Evolutionary conservation across 2,888 invertebrate genomes (phyloP).

Genomic region (Campoletis raptor): DNA sequence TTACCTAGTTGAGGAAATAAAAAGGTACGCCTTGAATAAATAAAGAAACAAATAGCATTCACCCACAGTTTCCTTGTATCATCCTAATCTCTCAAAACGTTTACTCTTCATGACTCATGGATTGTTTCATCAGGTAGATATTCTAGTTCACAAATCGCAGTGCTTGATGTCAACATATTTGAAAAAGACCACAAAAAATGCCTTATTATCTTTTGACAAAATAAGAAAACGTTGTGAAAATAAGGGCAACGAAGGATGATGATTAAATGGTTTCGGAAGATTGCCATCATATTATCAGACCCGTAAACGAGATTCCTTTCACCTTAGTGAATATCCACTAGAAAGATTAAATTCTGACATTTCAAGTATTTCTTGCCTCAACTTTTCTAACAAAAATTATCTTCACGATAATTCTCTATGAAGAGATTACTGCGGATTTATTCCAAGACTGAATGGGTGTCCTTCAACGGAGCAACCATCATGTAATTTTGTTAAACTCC

Average conservation of each 20-base stretch:
- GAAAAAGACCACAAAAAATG: neutral
- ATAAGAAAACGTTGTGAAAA: neutral
- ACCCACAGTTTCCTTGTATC: neutral
- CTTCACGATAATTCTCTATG: neutral
- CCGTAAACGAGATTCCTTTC: neutral
- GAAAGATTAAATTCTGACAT: neutral
- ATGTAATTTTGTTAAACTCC: neutral
- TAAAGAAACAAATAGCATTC: slow-evolving; percentile 5
- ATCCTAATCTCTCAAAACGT: neutral
- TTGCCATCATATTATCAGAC: too few species aligned
- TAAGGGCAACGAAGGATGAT: neutral
- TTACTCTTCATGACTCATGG: slow-evolving; percentile 9
- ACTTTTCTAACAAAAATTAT: neutral
- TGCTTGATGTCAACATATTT: slow-evolving; percentile 1
- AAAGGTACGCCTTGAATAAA: slow-evolving; percentile 17
- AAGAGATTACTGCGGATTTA: neutral
- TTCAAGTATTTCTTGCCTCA: neutral
- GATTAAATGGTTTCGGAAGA: neutral
- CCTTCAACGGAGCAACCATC: neutral
- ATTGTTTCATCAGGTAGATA: neutral
- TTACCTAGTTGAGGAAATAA: slow-evolving; percentile 48
- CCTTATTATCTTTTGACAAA: neutral
- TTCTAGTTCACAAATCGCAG: slow-evolving; percentile 15
- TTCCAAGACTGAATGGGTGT: neutral
- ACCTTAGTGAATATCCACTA: neutral